Base-by-base conservation (phyloP, 2,888 invertebrate genomes). In the Adelphocoris suturalis region DNA sequence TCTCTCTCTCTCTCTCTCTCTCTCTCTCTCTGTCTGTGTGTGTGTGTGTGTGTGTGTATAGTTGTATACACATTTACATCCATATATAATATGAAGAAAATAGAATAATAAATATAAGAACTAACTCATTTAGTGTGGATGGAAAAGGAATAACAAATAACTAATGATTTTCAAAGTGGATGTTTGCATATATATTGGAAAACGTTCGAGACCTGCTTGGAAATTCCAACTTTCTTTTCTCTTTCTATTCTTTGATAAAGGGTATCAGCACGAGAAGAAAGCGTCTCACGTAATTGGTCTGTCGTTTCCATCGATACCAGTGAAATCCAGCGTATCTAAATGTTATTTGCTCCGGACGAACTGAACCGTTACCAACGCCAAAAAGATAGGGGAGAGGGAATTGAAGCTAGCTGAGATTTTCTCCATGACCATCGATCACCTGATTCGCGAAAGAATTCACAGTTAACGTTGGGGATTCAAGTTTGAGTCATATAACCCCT, bases 241-340 rank as follows among this genome's bases (percentile, higher is more conserved):
- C 61, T 23, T 23, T 61, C 19, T 61, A 61, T 61, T 61, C 61
- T 19, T 11, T 61, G 19, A 19, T 61, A 19, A 61, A 61, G 19
- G 61, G 61, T 61, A 61, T 61, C 61, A 61, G 19, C 61, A 4
- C 61, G 61, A 16, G 61, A 61, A 61, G 61, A 61, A 11, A 61
- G 48, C 48, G 61, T 61, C 61, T 61, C 61, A 19, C 61, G 61
- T 61, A 61, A 61, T 61, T 61, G 61, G 61, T 61, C 61, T 61
- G 61, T 61, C n/a, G 61, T 19, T 19, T 16, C 61, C 61, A 61
- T 61, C 61, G 61, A 61, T 61, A 61, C 61, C 61, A 2, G 61
- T 61, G 61, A 61, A 61, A 11, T 19, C 19, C 61, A 3, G 3
- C 61, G 61, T 61, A 61, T 61, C 61, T 61, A 61, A 61, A 61